A percentile compares a stretch with the other conserved stretches of the same genome.
Evolutionary conservation across 2,888 invertebrate genomes (phyloP).

Genomic region (Phymatocera aterrima): DNA sequence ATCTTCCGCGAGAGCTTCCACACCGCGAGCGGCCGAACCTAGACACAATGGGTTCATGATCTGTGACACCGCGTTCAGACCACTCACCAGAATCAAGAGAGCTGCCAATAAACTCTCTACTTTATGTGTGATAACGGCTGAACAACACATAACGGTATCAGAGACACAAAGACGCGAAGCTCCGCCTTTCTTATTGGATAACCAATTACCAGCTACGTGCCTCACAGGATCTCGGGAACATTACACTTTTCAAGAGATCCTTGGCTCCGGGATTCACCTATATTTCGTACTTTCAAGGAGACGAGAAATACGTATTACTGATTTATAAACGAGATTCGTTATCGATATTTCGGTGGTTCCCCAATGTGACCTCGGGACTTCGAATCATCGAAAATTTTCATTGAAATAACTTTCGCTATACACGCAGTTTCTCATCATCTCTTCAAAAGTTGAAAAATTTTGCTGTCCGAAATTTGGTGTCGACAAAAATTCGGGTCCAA

Average conservation of each 20-base stretch:
- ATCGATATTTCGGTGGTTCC: no score
- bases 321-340: no score
- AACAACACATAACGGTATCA: background rate
- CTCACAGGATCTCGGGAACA: background rate
- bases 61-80: slow-evolving; percentile 18
- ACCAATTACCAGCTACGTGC: slow-evolving; percentile 15
- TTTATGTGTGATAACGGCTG: slow-evolving; percentile 12
- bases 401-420: no score
- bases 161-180: slow-evolving; percentile 1
- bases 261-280: no score
- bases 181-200: slow-evolving; percentile 6
- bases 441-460: no score
- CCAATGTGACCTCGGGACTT: no score
- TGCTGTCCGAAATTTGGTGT: no score
- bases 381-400: no score
- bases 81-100: background rate
- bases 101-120: slow-evolving; percentile 42
- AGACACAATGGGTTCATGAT: slow-evolving; percentile 35
- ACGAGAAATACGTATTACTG: no score
- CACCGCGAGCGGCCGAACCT: background rate
- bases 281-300: no score
- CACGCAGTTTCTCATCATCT: no score
- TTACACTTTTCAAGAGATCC: background rate
- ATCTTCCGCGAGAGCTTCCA: slow-evolving; percentile 19
- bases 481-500: no score